Base-by-base conservation (phyloP, 2,888 invertebrate species). In the Iphiclides podalirius region DNA sequence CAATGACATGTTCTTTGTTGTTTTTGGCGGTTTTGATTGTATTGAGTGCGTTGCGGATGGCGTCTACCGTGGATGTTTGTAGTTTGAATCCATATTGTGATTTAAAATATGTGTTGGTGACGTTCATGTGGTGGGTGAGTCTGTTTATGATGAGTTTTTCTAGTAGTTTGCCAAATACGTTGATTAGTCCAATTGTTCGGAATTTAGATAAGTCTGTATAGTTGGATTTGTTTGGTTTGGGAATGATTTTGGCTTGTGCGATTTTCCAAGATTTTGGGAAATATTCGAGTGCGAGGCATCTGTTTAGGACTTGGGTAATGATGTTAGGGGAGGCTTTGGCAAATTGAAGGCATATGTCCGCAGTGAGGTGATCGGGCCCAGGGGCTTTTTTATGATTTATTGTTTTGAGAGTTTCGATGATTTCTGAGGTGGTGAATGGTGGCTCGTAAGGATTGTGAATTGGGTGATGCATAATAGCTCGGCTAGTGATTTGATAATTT, bases 151-250 rank as follows among this genome's bases (percentile, higher is more conserved):
- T n/a, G n/a, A 37, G 37, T 28, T 54, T 53, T 15, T 58, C 60
- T 0, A 61, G 40, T 1, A 55, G 16, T 15, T 63, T 63, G 0
- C 57, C 60, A n/a, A 61, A 53, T 0, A 60, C 56, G 6, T 46
- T 44, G 1, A 63, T 31, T 1, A 63, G 52, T 1, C 57, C 59
- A 7, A 63, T 66, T 0, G 64, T 64, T 7, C 64, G 38, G 44
- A 41, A 60, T 0, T 57, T 45, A 0, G 48, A 47, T 0, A 40
- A 3, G n/a, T 48, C 23, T 6, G 12, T n/a, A 11, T 50, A 39
- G 14, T 53, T 49, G 0, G 39, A 45, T 42, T 59, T 61, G 2
- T 36, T 39, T 0, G 57, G 52, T 43, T 67, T 64, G 0, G 63
- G 63, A 1, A 65, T 58, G 3, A 59, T 53, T 44, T 53, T 59